These are phyloP conservation scores for Apolygus lucorum DNA, from an alignment of 1,140 invertebrate genomes.

Conservation along the genomic window DNA sequence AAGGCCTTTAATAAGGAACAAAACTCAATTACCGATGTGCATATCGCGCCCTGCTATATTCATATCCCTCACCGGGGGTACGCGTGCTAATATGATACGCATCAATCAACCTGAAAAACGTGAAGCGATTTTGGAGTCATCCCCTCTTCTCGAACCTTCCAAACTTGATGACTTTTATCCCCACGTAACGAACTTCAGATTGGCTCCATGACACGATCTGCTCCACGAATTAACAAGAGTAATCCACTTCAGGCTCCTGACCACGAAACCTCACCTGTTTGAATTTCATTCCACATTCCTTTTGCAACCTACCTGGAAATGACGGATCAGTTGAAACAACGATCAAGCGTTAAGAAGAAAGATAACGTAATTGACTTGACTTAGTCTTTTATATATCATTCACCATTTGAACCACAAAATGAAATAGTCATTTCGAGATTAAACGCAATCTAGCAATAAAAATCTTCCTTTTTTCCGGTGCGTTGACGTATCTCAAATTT, in stretches of 20 bases:
- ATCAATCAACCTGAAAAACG: not conserved
- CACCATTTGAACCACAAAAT: not conserved
- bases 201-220: not conserved
- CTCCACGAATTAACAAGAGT: not conserved
- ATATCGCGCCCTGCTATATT: not conserved
- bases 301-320: not conserved
- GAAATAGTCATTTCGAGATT: not conserved
- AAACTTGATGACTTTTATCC: conserved; percentile 7
- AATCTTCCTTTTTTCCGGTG: no score
- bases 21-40: conserved; percentile 10
- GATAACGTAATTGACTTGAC: not conserved
- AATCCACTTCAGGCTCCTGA: not conserved
- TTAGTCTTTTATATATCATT: not conserved
- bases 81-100: conserved; percentile 12
- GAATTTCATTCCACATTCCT: not conserved
- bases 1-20: conserved; percentile 10
- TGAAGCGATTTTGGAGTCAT: not conserved
- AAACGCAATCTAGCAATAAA: not conserved
- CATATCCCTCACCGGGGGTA: not conserved
- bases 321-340: not conserved
- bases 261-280: not conserved
- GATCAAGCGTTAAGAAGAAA: not conserved
- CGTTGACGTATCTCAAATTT: no score
- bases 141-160: not conserved
- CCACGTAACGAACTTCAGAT: conserved; percentile 10